Base-by-base conservation (phyloP, 2,113 vertebrate genomes). In the Mormoops blainvillei region DNA sequence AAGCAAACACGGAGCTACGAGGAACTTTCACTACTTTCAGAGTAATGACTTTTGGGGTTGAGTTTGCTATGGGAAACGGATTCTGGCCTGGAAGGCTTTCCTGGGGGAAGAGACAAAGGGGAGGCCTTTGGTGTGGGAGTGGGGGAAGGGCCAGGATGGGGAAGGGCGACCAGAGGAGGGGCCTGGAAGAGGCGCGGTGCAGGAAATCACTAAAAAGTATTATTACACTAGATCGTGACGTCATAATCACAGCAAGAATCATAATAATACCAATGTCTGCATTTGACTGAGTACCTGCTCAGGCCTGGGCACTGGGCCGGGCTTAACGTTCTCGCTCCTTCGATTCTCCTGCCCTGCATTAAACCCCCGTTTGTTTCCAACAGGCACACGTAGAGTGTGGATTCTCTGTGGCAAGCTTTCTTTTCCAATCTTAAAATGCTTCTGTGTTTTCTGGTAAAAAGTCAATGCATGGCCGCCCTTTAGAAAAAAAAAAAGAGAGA, bases 381-480 rank as follows among this genome's bases (percentile, higher is more conserved):
- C 3, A 41, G 24, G 18, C 38, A 4, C 12, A 0, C 0, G 0
- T 16, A 28, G 14, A 43, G 38, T 9, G 5, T 13, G n/a, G 19
- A 48, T 67, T 82, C 38, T 43, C 91, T 7, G 2, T 14, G 36
- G n/a, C 16, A 38, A 52, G 31, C 10, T 83, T 94, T 50, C 43
- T 93, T 86, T 63, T 45, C n/a, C 33, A 50, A 63, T 36, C 45
- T 71, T 38, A 89, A 91, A 91, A 81, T 77, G 12, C 5, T 2
- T 65, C 36, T 71, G 58, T 50, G 22, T 54, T 85, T 81, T 45
- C 24, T 41, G 54, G 22, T 43, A 31, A 68, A 95, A 83, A 67
- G 26, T 36, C 11, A 12, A 26, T 0, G 0, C 38, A 73, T 12
- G 45, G 5, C 10, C 61, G 86, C 28, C 19, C 45, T 86, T 95